Evolutionary conservation across 2,888 invertebrate species (phyloP), one percentile per base, ranked within the genome.

Genomic region (Meteorus cinctellus): DNA sequence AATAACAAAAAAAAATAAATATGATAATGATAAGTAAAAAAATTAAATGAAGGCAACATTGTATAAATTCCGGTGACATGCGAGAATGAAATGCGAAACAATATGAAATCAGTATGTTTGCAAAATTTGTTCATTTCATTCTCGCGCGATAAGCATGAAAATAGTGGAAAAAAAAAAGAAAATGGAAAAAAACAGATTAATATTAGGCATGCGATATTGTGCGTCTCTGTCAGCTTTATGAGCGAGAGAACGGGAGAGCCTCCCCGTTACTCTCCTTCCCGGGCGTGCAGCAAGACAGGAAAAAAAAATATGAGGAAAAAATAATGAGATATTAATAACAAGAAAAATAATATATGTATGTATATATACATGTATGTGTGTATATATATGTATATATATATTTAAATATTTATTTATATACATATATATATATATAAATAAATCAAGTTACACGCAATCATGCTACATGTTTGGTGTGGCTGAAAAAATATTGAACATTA

Each of bases 321-420:
- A 51, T 45, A 55, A 27, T 19, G 36, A 59, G 65, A 24, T 19
- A 74, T 62, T 29, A 31, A 62, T 62, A 62, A 65, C 10, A 19
- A 12, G 36, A 65, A 65, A 36, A 29, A 65, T 36, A 41, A 83
- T 77, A 82, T 81, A 79, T 81, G 83, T 78, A 84, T 81, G 84
- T 82, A 84, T 78, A 80, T 77, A 80, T 79, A 81, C 63, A 79
- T 78, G 82, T 80, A 81, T 82, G 80, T 78, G 81, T 81, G 8
- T 41, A 82, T 78, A 80, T 77, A 80, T 78, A 80, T 68, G 76
- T 34, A 80, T 78, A 82, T 79, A 80, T 76, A 83, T 78, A 83
- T 82, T 82, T 77, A 82, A 81, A 78, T 80, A 83, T 78, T 83
- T 81, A 84, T 82, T 83, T 78, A 80, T 78, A 81, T 79, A 81